phyloP scores from a whole-genome alignment of 2,888 invertebrate species.

The Hydropsyche betteni region DNA sequence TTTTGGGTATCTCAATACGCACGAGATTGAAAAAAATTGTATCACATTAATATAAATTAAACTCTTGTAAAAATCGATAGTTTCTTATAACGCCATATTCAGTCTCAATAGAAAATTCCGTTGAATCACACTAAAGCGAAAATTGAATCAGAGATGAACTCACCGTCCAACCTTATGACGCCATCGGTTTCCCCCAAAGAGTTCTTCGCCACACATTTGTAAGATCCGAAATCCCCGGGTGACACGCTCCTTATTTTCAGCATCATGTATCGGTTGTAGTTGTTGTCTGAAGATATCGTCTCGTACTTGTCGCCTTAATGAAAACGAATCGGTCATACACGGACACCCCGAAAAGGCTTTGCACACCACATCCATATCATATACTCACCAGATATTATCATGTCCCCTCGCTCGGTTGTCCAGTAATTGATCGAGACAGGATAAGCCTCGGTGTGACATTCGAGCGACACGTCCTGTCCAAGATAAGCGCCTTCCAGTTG shows the following conservation, averaged over 20 bases:
- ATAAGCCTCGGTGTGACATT: constrained; percentile 92
- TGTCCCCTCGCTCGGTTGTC: constrained; percentile 90
- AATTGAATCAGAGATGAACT: constrained; percentile 54
- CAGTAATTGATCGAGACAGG: constrained; percentile 94
- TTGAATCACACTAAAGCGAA: background rate
- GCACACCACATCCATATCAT: background rate
- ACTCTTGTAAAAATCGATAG: no score
- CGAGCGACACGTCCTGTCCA: constrained; percentile 87
- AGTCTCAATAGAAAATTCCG: no score
- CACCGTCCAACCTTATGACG: constrained; percentile 88
- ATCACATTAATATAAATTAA: no score
- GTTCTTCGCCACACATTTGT: constrained; percentile 92
- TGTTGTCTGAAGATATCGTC: constrained; percentile 82
- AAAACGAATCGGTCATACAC: constrained; percentile 50
- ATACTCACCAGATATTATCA: constrained; percentile 87
- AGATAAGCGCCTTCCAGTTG: constrained; percentile 90
- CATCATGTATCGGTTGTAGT: constrained; percentile 91
- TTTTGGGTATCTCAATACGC: no score
- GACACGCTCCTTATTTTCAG: constrained; percentile 86
- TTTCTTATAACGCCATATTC: no score
- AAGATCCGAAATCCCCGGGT: constrained; percentile 83
- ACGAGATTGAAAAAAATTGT: no score
- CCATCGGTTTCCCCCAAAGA: constrained; percentile 91
- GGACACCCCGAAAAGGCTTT: background rate
- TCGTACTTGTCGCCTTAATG: constrained; percentile 86